phyloP scores from a whole-genome alignment of 1,140 invertebrate genomes.

The Trichonephila inaurata region DNA sequence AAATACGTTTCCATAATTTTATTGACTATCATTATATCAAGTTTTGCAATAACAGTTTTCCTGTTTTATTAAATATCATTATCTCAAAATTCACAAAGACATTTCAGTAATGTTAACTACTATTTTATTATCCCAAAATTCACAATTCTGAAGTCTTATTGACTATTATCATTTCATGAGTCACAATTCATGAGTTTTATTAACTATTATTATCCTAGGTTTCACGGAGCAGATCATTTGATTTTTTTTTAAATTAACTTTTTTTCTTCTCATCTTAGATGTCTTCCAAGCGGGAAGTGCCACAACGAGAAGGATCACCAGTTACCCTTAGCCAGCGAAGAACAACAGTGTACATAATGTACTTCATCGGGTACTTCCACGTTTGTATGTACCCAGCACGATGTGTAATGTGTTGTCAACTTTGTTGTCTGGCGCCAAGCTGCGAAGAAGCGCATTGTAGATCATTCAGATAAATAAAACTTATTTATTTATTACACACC shows the following conservation, averaged over 20 bases:
- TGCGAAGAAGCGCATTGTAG: background rate
- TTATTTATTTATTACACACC: background rate
- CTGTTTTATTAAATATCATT: too few species aligned
- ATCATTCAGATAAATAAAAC: background rate
- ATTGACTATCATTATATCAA: too few species aligned
- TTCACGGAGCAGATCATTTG: too few species aligned
- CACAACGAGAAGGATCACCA: background rate
- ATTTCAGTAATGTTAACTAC: too few species aligned
- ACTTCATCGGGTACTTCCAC: background rate
- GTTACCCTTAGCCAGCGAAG: background rate
- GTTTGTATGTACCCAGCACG: background rate
- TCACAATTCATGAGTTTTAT: too few species aligned
- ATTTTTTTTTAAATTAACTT: background rate
- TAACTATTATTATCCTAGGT: too few species aligned
- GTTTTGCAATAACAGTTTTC: too few species aligned
- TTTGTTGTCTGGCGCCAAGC: conserved; percentile 27
- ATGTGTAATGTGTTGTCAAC: background rate
- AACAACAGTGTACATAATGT: background rate
- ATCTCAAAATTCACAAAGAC: too few species aligned
- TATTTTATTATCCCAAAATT: too few species aligned
- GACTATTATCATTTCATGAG: too few species aligned
- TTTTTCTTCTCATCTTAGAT: background rate
- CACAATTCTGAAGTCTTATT: too few species aligned
- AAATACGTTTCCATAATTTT: too few species aligned
- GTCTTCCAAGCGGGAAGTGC: conserved; percentile 11